A percentile compares a stretch with the other conserved stretches of the same genome.
Evolutionary conservation across 1,140 invertebrate genomes (phyloP).

Genomic region (Mactra quadrangularis): DNA sequence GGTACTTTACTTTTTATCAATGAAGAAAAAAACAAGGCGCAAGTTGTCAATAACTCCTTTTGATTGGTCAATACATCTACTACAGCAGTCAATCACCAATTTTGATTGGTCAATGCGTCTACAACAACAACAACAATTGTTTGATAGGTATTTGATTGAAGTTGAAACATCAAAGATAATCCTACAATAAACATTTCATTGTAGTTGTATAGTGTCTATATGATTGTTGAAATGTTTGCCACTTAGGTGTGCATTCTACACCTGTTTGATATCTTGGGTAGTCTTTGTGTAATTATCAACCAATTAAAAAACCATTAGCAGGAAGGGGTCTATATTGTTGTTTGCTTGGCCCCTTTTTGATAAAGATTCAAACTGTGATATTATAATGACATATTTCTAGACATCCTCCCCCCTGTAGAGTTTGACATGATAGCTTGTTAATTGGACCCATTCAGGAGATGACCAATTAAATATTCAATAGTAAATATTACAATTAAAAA

Average conservation of each 20-base stretch:
- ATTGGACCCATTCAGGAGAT: background rate
- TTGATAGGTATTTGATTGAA: constrained; percentile 7
- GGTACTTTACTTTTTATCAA: too few species aligned
- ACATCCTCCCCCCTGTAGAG: background rate
- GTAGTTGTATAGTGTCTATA: background rate
- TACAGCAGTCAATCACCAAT: too few species aligned
- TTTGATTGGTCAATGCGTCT: too few species aligned
- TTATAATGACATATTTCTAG: constrained; percentile 5
- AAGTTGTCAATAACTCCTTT: too few species aligned
- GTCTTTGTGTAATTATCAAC: constrained; percentile 12
- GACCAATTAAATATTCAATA: background rate
- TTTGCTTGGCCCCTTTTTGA: background rate
- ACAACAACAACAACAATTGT: too few species aligned
- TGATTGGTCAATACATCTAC: too few species aligned
- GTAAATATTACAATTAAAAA: too few species aligned
- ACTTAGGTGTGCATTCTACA: constrained; percentile 1
- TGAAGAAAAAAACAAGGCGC: too few species aligned
- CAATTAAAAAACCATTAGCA: constrained; percentile 26
- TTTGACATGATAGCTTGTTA: constrained; percentile 12
- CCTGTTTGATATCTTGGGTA: constrained; percentile 6
- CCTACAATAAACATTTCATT: background rate
- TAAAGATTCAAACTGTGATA: constrained; percentile 34
- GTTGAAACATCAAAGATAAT: constrained; percentile 23
- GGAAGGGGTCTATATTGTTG: background rate
- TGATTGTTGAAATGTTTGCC: too few species aligned